Evolutionary conservation across 2,113 vertebrate species (phyloP).

Genomic region (Ammodytes marinus): DNA sequence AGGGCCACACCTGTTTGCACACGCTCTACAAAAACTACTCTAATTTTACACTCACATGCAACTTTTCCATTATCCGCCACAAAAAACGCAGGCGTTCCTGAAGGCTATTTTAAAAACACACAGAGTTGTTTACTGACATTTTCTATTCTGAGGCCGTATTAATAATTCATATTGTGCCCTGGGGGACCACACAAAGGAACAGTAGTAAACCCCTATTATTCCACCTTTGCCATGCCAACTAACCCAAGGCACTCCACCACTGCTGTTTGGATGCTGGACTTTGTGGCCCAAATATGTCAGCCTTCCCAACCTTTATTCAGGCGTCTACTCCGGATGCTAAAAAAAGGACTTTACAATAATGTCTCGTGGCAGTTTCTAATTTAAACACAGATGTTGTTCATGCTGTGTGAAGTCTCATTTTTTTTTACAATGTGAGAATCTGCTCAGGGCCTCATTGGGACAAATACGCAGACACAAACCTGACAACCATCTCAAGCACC

Average conservation of each 20-base stretch:
- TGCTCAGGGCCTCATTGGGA: conserved; percentile 53
- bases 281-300: conserved; percentile 74
- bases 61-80: conserved; percentile 36
- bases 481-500: conserved; percentile 28
- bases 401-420: conserved; percentile 44
- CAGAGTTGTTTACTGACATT: conserved; percentile 52
- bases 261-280: conserved; percentile 62
- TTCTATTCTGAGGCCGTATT: conserved; percentile 69
- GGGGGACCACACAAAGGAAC: conserved; percentile 41
- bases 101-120: conserved; percentile 49
- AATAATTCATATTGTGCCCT: conserved; percentile 71
- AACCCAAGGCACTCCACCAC: conserved; percentile 38
- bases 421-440: conserved; percentile 54
- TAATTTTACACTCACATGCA: conserved; percentile 48
- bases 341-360: conserved; percentile 45
- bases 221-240: conserved; percentile 53
- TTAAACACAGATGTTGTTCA: conserved; percentile 43
- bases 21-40: conserved; percentile 38
- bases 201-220: conserved; percentile 54
- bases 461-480: conserved; percentile 10
- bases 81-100: conserved; percentile 14
- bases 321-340: conserved; percentile 30
- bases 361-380: conserved; percentile 43
- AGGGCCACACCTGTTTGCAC: conserved; percentile 52
- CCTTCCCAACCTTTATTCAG: conserved; percentile 47